Evolutionary conservation across 2,888 invertebrate species (phyloP).

Genomic region (Hyles lineata): DNA sequence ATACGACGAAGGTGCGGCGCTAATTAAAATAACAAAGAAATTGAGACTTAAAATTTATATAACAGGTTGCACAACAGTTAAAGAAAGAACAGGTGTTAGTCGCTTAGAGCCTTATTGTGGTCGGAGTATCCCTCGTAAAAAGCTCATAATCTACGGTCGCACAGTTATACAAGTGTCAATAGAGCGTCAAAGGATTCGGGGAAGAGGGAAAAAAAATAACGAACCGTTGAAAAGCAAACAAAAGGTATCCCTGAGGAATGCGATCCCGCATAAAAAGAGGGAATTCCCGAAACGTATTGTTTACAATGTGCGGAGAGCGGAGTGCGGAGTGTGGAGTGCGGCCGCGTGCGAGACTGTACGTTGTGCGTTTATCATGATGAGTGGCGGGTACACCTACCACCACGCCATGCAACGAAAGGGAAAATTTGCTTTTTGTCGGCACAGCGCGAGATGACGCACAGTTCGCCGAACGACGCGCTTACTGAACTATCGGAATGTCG

Average conservation of each 20-base stretch:
- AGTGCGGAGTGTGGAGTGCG: slow-evolving; percentile 39
- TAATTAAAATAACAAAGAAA: slow-evolving; percentile 13
- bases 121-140: slow-evolving; percentile 31
- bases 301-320: slow-evolving; percentile 59
- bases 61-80: slow-evolving; percentile 24
- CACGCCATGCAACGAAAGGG: slow-evolving; percentile 79
- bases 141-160: slow-evolving; percentile 49
- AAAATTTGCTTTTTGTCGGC: slow-evolving; percentile 77
- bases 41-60: not conserved
- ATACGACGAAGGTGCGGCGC: not conserved
- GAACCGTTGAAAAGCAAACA: slow-evolving; percentile 76
- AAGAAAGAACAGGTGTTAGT: not conserved
- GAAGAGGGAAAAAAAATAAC: slow-evolving; percentile 69
- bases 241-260: slow-evolving; percentile 84
- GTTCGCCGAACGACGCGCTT: slow-evolving; percentile 66
- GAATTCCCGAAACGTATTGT: slow-evolving; percentile 83
- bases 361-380: slow-evolving; percentile 74
- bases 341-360: slow-evolving; percentile 62
- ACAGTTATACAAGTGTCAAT: slow-evolving; percentile 67
- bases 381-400: slow-evolving; percentile 44
- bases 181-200: slow-evolving; percentile 62
- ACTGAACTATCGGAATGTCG: slow-evolving; percentile 64
- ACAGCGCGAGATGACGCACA: slow-evolving; percentile 70
- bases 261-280: slow-evolving; percentile 79
- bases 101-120: slow-evolving; percentile 1